A percentile compares a stretch with the other conserved stretches of the same genome.
These are phyloP conservation scores for Macrotis lagotis DNA, from an alignment of 2,113 vertebrate genomes.

Conservation along the genomic window DNA sequence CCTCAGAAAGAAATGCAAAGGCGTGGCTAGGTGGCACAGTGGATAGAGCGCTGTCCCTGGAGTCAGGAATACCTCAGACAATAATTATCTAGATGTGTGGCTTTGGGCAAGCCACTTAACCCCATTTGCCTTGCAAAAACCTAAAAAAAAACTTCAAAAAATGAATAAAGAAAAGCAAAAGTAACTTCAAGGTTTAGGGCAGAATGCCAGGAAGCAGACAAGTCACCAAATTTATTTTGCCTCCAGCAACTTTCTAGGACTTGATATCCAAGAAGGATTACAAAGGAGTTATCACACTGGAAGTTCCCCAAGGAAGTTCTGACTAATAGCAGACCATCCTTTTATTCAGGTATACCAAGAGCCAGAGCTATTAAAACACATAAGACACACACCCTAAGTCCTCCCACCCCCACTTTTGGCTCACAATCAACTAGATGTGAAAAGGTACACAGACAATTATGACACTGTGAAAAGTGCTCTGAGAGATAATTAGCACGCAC, in stretches of 20 bases:
- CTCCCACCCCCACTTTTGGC: not conserved
- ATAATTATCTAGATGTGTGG: no score
- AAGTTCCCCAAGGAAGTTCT: not conserved
- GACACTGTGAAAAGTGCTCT: not conserved
- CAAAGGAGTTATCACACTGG: not conserved
- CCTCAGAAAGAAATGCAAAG: no score
- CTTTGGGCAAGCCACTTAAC: no score
- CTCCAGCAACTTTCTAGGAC: not conserved
- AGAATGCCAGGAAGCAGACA: not conserved
- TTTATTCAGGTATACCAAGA: not conserved
- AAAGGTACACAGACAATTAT: not conserved
- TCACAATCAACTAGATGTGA: not conserved
- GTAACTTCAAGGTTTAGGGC: not conserved
- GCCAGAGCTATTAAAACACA: not conserved
- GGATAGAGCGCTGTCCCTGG: no score
- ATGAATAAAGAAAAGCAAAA: not conserved
- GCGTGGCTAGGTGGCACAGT: no score
- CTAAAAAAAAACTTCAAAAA: no score
- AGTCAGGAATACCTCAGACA: no score
- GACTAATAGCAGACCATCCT: not conserved
- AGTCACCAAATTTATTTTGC: not conserved
- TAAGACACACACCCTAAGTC: not conserved
- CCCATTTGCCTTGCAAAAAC: no score
- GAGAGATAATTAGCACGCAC: not conserved
- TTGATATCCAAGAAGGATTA: not conserved